Base-by-base conservation (phyloP, 2,888 invertebrate species). In the Steinernema carpocapsae region DNA sequence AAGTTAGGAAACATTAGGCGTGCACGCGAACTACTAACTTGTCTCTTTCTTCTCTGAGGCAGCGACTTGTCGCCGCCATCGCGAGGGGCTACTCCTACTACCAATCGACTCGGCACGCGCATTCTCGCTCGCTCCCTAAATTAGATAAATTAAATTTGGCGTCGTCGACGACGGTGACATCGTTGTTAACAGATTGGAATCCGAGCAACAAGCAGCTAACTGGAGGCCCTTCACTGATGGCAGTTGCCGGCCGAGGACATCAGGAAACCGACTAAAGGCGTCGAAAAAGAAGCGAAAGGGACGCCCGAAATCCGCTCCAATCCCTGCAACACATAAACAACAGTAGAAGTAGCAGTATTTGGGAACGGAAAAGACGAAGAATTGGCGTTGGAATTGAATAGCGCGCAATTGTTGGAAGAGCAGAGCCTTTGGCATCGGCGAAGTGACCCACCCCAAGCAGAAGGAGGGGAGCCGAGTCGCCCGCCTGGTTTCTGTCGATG, bases 111-210 rank as follows among this genome's bases (percentile, higher is more conserved):
- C 64, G 17, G 64, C 48, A 48, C 48, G 14, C 56, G 64, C 64
- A 7, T 7, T 64, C 32, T 26, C 48, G 19, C 56, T 24, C 64
- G 22, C 32, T 64, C 32, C 37, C 56, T 29, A 64, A 64, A 64
- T 64, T 64, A 64, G 64, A 64, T 64, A 64, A 64, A 64, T 64
- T 64, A 64, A 64, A 64, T 64, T 64, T 64, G 64, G 64, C 29
- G 64, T 29, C 29, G 64, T 32, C 64, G 64, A 32, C 64, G 64
- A 32, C 32, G 32, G 64, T 64, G 32, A 32, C 64, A 64, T 24
- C 26, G 64, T 32, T 37, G 37, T 22, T 32, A 32, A 29, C 64
- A 64, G 64, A 64, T 64, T 64, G 64, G 64, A 64, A 64, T 64
- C 64, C 64, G 32, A 29, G 64, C 64, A 37, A 37, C 37, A 37